phyloP scores from a whole-genome alignment of 2,888 invertebrate genomes.

The Lithosia quadra region DNA sequence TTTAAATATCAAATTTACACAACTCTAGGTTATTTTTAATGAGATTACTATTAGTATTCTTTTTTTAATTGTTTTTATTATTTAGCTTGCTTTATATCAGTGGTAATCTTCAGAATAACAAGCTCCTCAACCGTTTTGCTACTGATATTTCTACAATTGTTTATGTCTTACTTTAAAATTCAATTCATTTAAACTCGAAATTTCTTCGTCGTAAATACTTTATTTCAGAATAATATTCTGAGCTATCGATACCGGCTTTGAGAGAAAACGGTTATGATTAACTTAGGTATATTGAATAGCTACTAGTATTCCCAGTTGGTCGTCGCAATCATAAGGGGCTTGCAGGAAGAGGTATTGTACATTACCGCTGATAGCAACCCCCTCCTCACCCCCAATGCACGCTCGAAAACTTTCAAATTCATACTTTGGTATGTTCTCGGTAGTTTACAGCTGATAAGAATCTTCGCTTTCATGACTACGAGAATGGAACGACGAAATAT shows the following conservation, averaged over 20 bases:
- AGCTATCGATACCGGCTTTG: neutral
- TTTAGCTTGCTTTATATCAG: neutral
- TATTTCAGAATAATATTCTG: neutral
- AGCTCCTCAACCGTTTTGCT: too few species aligned
- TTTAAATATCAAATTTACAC: neutral
- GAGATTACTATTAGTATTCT: neutral
- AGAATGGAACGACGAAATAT: neutral
- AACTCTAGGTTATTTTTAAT: neutral
- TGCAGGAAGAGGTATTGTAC: neutral
- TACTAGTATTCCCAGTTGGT: neutral
- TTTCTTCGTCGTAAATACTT: neutral
- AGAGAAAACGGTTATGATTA: neutral
- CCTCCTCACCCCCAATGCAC: too few species aligned
- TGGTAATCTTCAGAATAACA: neutral
- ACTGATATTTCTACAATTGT: too few species aligned
- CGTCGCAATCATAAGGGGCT: neutral
- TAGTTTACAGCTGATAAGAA: neutral
- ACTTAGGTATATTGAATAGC: neutral
- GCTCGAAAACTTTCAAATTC: neutral
- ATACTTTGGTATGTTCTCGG: neutral
- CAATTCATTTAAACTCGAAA: too few species aligned
- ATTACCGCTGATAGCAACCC: neutral
- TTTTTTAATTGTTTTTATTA: neutral
- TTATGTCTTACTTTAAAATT: too few species aligned
- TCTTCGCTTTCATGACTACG: neutral